Conservation (phyloP, 2,113 vertebrate species). For the Mandrillus leucophaeus region DNA sequence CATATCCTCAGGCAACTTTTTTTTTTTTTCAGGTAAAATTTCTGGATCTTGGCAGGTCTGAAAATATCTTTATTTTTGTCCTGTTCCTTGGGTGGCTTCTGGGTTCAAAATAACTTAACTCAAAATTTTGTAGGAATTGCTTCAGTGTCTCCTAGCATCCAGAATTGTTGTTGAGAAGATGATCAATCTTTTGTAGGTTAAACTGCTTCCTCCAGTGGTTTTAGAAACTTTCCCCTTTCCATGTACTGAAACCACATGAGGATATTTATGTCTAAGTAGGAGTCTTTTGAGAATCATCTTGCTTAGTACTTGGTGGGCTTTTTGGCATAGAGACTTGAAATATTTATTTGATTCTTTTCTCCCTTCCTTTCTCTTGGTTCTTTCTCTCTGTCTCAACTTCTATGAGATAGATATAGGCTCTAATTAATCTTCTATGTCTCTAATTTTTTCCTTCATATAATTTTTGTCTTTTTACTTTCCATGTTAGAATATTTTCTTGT, state of each 20-base stretch:
- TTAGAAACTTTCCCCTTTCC: constrained; percentile 20
- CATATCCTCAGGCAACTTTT: neutral
- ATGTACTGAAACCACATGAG: neutral
- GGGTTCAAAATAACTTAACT: constrained; percentile 17
- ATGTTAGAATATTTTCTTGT: neutral
- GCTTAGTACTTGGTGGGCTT: neutral
- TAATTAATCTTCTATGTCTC: neutral
- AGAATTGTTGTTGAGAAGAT: neutral
- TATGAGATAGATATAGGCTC: neutral
- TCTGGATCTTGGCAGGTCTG: constrained; percentile 2
- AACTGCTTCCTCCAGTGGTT: neutral
- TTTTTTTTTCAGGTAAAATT: neutral
- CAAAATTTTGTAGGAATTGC: neutral
- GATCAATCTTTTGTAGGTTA: neutral
- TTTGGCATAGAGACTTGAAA: neutral
- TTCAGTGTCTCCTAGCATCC: neutral
- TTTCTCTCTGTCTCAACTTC: neutral
- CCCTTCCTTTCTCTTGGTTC: neutral
- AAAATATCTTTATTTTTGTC: constrained; percentile 33
- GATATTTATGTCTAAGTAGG: neutral
- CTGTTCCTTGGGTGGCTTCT: neutral
- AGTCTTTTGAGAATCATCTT: neutral
- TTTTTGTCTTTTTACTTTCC: neutral
- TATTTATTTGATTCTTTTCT: neutral
- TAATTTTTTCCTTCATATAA: neutral